Evolutionary conservation across 2,797 vertebrate genomes (phyloP).

Genomic region (Morus bassanus): DNA sequence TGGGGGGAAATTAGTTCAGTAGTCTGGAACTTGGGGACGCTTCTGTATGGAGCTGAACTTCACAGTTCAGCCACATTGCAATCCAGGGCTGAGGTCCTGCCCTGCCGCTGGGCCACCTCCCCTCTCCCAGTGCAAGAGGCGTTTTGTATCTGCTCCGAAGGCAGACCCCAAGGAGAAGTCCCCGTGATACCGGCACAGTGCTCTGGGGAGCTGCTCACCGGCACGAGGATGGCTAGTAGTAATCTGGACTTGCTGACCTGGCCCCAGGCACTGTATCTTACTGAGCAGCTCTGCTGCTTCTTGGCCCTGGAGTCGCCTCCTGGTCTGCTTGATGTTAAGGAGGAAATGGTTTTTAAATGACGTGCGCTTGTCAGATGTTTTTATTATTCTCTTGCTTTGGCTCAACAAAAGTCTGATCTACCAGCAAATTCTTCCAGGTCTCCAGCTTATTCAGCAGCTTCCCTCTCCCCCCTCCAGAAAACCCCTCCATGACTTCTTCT

Average conservation of each 20-base stretch:
- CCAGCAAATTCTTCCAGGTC: slow-evolving; percentile 55
- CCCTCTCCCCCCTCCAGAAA: neutral
- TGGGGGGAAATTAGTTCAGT: neutral
- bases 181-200: neutral
- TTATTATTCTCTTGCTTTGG: slow-evolving; percentile 62
- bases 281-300: neutral
- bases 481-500: neutral
- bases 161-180: neutral
- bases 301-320: slow-evolving; percentile 14
- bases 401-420: slow-evolving; percentile 43
- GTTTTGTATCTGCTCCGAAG: neutral
- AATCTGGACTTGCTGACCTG: neutral
- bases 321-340: slow-evolving; percentile 12
- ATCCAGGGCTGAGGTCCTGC: neutral
- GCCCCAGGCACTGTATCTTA: neutral
- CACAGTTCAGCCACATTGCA: accelerated
- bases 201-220: neutral
- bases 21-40: neutral
- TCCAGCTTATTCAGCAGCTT: slow-evolving; percentile 54
- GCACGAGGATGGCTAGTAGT: neutral
- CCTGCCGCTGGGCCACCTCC: neutral
- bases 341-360: slow-evolving; percentile 67
- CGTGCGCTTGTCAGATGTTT: slow-evolving; percentile 64
- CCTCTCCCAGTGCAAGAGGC: neutral
- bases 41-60: neutral